Percentiles rank a stretch among this genome's conserved stretches.
Conservation (phyloP, 1,140 invertebrate genomes). For the Cyclargus thomasi region DNA sequence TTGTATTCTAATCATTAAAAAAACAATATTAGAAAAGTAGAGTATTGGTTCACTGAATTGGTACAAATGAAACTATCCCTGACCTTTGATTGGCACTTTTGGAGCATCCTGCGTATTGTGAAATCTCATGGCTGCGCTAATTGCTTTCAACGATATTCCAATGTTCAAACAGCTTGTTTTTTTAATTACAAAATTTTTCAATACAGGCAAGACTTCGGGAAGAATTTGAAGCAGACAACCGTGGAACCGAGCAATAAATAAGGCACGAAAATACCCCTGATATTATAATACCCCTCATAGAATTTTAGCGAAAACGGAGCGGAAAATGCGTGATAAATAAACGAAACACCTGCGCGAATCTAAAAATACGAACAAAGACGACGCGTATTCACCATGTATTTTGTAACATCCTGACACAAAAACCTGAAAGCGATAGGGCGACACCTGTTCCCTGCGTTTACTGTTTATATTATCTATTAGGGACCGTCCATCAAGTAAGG, state of each 20-base stretch:
- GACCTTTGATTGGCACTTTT: neutral
- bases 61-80: neutral
- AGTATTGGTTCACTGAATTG: neutral
- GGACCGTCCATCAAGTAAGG: too few species aligned
- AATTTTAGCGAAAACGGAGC: neutral
- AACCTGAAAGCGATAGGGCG: neutral
- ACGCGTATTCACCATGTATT: neutral
- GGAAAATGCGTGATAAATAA: neutral
- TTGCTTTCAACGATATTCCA: neutral
- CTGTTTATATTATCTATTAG: too few species aligned
- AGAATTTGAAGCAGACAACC: too few species aligned
- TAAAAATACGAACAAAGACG: neutral
- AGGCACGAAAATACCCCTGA: neutral
- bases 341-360: slow-evolving; percentile 2
- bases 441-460: too few species aligned
- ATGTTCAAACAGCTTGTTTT: neutral
- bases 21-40: neutral
- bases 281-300: neutral
- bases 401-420: neutral
- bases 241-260: too few species aligned
- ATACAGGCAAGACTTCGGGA: too few species aligned
- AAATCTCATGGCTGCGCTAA: neutral
- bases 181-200: neutral
- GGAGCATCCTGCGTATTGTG: neutral
- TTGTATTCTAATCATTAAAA: neutral